Evolutionary conservation across 2,888 invertebrate species (phyloP).

Genomic region (Cryptus armator): DNA sequence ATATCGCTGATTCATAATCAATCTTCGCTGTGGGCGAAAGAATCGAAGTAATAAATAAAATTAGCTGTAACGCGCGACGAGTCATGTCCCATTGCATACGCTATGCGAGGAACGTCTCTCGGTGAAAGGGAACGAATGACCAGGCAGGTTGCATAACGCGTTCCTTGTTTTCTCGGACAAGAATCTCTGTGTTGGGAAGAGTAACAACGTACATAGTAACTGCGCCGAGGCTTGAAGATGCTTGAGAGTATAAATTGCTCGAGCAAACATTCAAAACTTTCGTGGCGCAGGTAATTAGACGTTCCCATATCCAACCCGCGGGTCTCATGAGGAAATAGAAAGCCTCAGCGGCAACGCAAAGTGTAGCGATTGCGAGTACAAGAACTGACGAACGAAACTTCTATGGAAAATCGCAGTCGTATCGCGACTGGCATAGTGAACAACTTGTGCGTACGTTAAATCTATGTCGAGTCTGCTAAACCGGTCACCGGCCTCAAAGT

Average conservation of each 20-base stretch:
- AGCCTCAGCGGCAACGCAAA: slow-evolving; percentile 25
- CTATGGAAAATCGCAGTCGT: slow-evolving; percentile 25
- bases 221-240: background rate
- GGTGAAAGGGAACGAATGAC: slow-evolving; percentile 60
- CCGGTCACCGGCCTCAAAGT: slow-evolving; percentile 41
- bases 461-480: slow-evolving; percentile 8
- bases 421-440: background rate
- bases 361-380: background rate
- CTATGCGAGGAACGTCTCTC: slow-evolving; percentile 51
- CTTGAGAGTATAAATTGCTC: slow-evolving; percentile 19
- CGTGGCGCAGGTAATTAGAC: slow-evolving; percentile 8
- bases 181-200: slow-evolving; percentile 6
- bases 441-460: slow-evolving; percentile 25
- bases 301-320: background rate
- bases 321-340: slow-evolving; percentile 42
- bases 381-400: slow-evolving; percentile 1
- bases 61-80: slow-evolving; percentile 17
- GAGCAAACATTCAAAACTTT: slow-evolving; percentile 20
- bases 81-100: slow-evolving; percentile 23
- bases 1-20: background rate
- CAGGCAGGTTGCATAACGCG: slow-evolving; percentile 58
- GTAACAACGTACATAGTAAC: slow-evolving; percentile 7
- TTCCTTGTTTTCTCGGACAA: slow-evolving; percentile 43
- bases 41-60: slow-evolving; percentile 30
- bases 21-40: background rate